A percentile compares a stretch with the other conserved stretches of the same genome.
Evolutionary conservation across 2,888 invertebrate species (phyloP).

Genomic region (Thecocarcelia acutangulata): DNA sequence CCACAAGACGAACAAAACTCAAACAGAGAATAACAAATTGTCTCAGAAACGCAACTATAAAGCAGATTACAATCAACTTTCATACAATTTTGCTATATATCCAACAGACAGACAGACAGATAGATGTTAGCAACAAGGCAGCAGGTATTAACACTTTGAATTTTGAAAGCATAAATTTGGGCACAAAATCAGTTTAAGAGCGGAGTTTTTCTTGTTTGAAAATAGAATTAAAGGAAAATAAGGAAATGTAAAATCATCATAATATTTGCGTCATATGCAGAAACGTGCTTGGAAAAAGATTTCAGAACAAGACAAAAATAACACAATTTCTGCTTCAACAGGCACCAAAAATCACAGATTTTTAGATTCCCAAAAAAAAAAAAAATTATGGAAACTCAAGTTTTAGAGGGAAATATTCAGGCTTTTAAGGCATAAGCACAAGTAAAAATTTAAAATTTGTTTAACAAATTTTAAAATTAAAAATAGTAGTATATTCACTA

Average conservation of each 20-base stretch:
- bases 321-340: constrained; percentile 64
- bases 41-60: constrained; percentile 29
- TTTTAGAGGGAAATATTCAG: background rate
- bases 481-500: no score
- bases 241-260: constrained; percentile 59
- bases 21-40: background rate
- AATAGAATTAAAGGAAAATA: constrained; percentile 58
- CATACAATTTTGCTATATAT: constrained; percentile 43
- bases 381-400: background rate
- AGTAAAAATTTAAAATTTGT: no score
- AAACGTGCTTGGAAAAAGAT: constrained; percentile 56
- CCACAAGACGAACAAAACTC: constrained; percentile 3
- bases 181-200: constrained; percentile 17
- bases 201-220: constrained; percentile 13
- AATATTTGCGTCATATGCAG: constrained; percentile 61
- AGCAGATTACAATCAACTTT: constrained; percentile 54
- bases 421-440: background rate
- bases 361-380: background rate
- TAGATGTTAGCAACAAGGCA: constrained; percentile 2
- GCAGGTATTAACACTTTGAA: constrained; percentile 18
- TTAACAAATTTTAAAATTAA: no score
- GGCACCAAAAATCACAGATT: constrained; percentile 58
- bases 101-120: no score
- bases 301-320: constrained; percentile 18
- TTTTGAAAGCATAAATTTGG: constrained; percentile 20